Conservation (phyloP, 2,888 invertebrate genomes). For the Palloptera scutellata region DNA sequence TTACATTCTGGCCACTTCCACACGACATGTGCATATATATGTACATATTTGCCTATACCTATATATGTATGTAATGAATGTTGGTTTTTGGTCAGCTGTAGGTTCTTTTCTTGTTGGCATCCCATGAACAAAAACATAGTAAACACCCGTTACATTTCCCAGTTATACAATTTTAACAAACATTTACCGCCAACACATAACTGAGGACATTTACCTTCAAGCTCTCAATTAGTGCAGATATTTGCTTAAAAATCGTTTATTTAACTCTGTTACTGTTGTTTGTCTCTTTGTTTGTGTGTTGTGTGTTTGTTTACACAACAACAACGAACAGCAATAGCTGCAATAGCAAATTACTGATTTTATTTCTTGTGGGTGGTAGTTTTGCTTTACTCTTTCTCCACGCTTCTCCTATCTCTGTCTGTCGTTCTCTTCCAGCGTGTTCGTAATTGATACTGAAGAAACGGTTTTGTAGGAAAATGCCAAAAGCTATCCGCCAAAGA, state of each 20-base stretch:
- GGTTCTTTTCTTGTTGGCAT: too few species aligned
- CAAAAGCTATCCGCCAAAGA: too few species aligned
- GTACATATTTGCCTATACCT: too few species aligned
- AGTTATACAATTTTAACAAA: too few species aligned
- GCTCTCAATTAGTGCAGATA: conserved; percentile 29
- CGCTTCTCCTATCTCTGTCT: background rate
- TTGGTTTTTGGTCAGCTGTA: too few species aligned
- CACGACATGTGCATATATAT: too few species aligned
- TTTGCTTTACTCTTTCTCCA: background rate
- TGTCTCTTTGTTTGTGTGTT: background rate
- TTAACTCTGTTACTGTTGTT: background rate
- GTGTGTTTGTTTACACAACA: background rate
- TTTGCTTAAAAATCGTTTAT: conserved; percentile 13
- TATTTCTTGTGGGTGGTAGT: background rate
- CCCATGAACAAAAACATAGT: too few species aligned
- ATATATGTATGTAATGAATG: too few species aligned
- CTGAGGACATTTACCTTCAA: too few species aligned
- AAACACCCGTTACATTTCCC: too few species aligned
- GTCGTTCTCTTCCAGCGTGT: background rate
- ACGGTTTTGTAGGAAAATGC: background rate
- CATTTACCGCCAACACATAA: too few species aligned
- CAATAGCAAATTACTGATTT: background rate
- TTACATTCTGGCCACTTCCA: too few species aligned
- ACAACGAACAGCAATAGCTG: background rate
- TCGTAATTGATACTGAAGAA: background rate